Evolutionary conservation across 1,140 invertebrate species (phyloP).

Genomic region (Drosophila sproati): DNA sequence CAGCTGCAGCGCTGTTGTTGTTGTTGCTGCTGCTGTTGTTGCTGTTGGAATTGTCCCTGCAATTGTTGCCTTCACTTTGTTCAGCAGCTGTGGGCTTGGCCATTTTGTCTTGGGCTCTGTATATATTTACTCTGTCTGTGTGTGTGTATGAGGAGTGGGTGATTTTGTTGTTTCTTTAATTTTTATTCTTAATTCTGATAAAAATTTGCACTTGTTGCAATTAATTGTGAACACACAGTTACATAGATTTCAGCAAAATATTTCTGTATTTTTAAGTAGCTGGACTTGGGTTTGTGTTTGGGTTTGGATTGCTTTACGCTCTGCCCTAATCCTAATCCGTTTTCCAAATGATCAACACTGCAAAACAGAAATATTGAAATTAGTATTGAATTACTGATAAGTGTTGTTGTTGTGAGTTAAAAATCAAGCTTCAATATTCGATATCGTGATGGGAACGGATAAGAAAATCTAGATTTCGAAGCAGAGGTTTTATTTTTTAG

Average conservation of each 20-base stretch:
- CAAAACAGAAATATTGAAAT: background rate
- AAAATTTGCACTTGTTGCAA: conserved; percentile 50
- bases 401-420: background rate
- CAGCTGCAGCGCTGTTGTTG: conserved; percentile 41
- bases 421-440: too few species aligned
- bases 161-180: conserved; percentile 5
- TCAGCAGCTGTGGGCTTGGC: conserved; percentile 31
- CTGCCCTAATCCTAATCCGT: conserved; percentile 16
- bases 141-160: background rate
- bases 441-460: too few species aligned
- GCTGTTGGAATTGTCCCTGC: background rate
- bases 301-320: conserved; percentile 24
- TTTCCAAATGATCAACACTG: conserved; percentile 21
- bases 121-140: background rate
- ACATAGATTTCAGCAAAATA: conserved; percentile 44
- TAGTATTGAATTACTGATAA: background rate
- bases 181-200: conserved; percentile 19
- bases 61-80: conserved; percentile 12
- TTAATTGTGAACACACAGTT: conserved; percentile 49
- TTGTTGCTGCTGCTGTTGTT: conserved; percentile 44
- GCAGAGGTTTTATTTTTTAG: too few species aligned
- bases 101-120: conserved; percentile 39
- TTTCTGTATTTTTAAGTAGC: conserved; percentile 38
- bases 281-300: conserved; percentile 26
- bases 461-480: too few species aligned